Base-by-base conservation (phyloP, 1,140 invertebrate species). In the Elysia chlorotica region DNA sequence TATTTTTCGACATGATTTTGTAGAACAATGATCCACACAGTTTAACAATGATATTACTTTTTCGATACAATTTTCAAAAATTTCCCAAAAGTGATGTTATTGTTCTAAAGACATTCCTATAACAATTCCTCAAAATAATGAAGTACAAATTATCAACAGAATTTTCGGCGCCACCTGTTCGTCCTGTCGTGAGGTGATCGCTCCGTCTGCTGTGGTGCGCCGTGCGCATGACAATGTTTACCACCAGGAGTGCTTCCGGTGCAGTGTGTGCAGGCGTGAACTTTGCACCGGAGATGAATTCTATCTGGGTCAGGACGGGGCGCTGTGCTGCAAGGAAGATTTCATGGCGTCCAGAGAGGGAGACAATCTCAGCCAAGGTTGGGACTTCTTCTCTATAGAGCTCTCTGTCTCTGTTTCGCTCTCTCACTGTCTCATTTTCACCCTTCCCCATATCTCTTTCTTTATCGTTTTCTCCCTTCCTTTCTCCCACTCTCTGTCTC, bases 271-370 rank as follows among this genome's bases (percentile, higher is more conserved):
- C 63, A 62, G 74, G 10, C 57, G 36, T 19, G 59, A 79, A 28
- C 74, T 86, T 1, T 75, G 81, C 59, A 86, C 84, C 2, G 86
- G 86, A 0, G 86, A 86, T 37, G 82, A 85, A 72, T 84, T 85
- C 70, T 87, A 84, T 68, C 77, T 86, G 6, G 74, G 86, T 63
- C 79, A 80, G 28, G 84, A 85, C 56, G 79, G 80, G 30, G 82
- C 81, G 66, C 77, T 87, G 14, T 71, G 85, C 23, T 87, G 86
- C 71, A 79, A 80, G 31, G 35, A 61, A 0, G 86, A 87, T 70
- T 86, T 81, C 78, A 76, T 82, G 21, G 78, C 23, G 4, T 33
- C 37, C 6, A 73, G n/a, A n/a, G n/a, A 54, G 21, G 37, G 35
- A 23, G 19, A 70, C 17, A 33, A 65, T 6, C 56, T 70, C 41